Evolutionary conservation across 2,113 vertebrate genomes (phyloP), one percentile per base, ranked within the genome.

Genomic region (Pampusana beccarii): DNA sequence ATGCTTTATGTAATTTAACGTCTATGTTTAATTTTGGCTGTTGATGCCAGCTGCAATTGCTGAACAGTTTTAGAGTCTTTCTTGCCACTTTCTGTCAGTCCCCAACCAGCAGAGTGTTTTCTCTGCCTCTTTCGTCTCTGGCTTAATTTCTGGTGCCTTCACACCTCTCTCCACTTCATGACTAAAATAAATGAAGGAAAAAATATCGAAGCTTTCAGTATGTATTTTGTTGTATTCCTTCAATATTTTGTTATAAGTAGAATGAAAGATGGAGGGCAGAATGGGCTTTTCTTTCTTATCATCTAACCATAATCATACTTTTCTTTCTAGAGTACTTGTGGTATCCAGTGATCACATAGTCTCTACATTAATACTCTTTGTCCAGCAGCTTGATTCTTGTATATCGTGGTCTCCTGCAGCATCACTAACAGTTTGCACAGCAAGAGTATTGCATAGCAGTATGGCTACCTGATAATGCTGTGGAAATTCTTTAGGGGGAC

Each of bases 281-380:
- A 92, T 56, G n/a, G 53, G 28, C 8, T 94, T 93, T 93, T 75
- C 72, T 93, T 93, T 75, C 72, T 86, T 66, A 71, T 94, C 31
- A 46, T 70, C 62, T 91, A 88, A 67, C 21, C 14, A 4, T 48
- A 86, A 67, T 79, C 28, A 61, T 92, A 82, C 75, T 94, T 96
- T 95, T 96, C 61, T 93, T 92, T 96, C 70, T 95, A 80, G 83
- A 83, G 16, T 60, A 28, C 34, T 72, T 21, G 7, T 72, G 79
- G 72, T 87, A 36, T 90, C 78, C 50, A 82, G 66, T 74, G 90
- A 88, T 90, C 60, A 28, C 66, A 17, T 34, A 67, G 56, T 73
- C 69, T 83, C 72, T 88, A 20, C 16, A 7, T 94, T 84, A 71
- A 21, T 90, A 9, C 17, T 93, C 48, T 66, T 78, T 44, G 78